Conservation (phyloP, 1,140 invertebrate genomes). For the Coboldia fuscipes region DNA sequence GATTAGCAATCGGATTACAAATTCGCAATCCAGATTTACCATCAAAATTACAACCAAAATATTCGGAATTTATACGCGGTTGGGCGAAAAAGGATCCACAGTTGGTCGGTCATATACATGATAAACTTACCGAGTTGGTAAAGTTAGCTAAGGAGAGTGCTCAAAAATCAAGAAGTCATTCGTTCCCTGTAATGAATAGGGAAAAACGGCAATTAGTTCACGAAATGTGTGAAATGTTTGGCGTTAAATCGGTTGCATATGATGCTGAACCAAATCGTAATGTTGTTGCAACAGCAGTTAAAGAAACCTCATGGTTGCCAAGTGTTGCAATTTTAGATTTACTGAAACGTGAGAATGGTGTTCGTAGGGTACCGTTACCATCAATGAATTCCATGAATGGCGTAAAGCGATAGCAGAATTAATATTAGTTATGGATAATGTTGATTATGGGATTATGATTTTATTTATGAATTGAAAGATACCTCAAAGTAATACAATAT, state of each 20-base stretch:
- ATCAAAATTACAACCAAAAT: slow-evolving; percentile 55
- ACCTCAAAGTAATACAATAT: too few relatives aligned
- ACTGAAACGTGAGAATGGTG: slow-evolving; percentile 51
- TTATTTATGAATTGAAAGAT: too few relatives aligned
- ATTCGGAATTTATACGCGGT: slow-evolving; percentile 69
- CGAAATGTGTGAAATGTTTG: slow-evolving; percentile 86
- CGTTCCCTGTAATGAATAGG: slow-evolving; percentile 82
- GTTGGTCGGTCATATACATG: slow-evolving; percentile 68
- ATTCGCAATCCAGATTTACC: slow-evolving; percentile 73
- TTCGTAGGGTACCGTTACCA: slow-evolving; percentile 51
- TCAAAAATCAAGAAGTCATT: slow-evolving; percentile 64
- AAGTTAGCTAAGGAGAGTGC: slow-evolving; percentile 73
- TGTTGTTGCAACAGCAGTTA: slow-evolving; percentile 76
- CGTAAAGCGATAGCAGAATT: slow-evolving; percentile 13
- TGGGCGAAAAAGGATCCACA: slow-evolving; percentile 61
- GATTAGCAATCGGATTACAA: slow-evolving; percentile 71
- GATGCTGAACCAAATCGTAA: slow-evolving; percentile 89
- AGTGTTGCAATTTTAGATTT: slow-evolving; percentile 62
- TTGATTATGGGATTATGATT: too few relatives aligned
- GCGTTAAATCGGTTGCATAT: slow-evolving; percentile 78
- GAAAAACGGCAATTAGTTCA: slow-evolving; percentile 78
- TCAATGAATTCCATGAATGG: slow-evolving; percentile 26
- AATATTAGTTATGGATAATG: too few relatives aligned
- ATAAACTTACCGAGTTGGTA: slow-evolving; percentile 66
- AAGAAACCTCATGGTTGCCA: slow-evolving; percentile 68